Percentiles rank a stretch among this genome's conserved stretches.
Conservation (phyloP, 1,140 invertebrate species). For the Pantala flavescens region DNA sequence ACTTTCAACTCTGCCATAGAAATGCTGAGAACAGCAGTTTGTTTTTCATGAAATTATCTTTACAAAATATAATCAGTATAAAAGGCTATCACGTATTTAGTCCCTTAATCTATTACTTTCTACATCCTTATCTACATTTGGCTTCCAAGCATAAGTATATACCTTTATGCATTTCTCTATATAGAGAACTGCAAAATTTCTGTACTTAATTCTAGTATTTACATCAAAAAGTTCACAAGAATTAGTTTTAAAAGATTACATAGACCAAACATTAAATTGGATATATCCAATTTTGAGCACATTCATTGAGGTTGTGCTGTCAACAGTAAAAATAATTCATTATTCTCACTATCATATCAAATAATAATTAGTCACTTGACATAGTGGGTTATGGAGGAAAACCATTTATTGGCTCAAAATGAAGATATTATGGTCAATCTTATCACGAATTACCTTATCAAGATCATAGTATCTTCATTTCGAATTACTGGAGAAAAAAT, state of each 20-base stretch:
- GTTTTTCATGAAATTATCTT: slow-evolving; percentile 4
- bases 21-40: background rate
- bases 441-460: no score
- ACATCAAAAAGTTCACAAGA: slow-evolving; percentile 3
- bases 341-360: background rate
- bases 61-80: slow-evolving; percentile 8
- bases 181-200: background rate
- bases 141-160: background rate
- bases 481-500: no score
- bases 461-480: no score
- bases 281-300: background rate
- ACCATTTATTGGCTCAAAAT: no score
- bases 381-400: no score
- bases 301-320: background rate
- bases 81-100: background rate
- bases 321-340: background rate
- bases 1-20: background rate
- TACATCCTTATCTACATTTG: background rate
- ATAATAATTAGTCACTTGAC: background rate
- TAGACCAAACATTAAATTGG: background rate
- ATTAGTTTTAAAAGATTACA: background rate
- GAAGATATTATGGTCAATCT: no score
- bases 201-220: background rate
- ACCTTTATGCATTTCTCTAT: no score
- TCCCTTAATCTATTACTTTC: background rate